These are phyloP conservation scores for Euplagia quadripunctaria DNA, from an alignment of 2,888 invertebrate species.

Conservation along the genomic window DNA sequence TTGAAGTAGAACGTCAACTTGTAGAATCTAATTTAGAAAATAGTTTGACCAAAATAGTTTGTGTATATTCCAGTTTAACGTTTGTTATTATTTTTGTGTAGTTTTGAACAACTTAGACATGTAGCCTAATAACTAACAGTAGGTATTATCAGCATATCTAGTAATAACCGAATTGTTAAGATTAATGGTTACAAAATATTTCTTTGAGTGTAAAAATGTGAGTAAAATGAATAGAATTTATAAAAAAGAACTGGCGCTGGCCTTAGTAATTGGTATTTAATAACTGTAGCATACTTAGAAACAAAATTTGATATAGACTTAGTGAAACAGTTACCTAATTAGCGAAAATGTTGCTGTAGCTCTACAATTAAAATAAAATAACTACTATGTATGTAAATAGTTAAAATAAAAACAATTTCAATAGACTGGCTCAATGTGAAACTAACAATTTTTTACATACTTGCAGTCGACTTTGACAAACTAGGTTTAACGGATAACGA, in stretches of 20 bases:
- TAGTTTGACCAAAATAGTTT: background rate
- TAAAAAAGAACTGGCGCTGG: background rate
- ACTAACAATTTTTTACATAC: conserved; percentile 33
- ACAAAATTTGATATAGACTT: conserved; percentile 19
- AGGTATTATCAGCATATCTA: background rate
- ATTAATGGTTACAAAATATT: background rate
- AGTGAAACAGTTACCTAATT: conserved; percentile 29
- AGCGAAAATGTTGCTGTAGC: conserved; percentile 27
- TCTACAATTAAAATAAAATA: conserved; percentile 25
- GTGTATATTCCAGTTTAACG: background rate
- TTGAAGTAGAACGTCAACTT: conserved; percentile 51
- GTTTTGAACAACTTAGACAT: background rate
- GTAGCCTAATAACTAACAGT: background rate
- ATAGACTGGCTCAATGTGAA: conserved; percentile 7
- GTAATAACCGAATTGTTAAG: background rate
- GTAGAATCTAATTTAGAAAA: conserved; percentile 80
- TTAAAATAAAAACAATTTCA: conserved; percentile 29
- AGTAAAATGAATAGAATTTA: background rate
- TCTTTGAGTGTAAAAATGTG: background rate
- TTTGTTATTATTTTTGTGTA: background rate
- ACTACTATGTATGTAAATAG: conserved; percentile 17
- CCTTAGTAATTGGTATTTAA: conserved; percentile 16
- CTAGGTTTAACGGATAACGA: conserved; percentile 95
- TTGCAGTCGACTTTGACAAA: conserved; percentile 94
- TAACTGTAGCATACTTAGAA: conserved; percentile 24